phyloP scores from a whole-genome alignment of 2,888 invertebrate genomes.

The Melanophora roralis region DNA sequence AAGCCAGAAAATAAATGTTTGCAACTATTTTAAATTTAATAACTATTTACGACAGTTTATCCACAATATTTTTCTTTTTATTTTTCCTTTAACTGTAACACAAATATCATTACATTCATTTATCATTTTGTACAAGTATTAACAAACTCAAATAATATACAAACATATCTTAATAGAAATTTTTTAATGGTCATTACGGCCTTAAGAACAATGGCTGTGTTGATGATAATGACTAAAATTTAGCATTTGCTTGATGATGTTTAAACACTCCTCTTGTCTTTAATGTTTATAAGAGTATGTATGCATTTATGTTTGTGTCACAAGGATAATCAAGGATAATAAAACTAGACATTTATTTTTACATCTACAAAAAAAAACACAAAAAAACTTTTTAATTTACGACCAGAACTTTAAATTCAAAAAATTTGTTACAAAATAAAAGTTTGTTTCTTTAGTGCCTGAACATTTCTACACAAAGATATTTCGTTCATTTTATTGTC shows the following conservation, averaged over 20 bases:
- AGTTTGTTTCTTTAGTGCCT: constrained; percentile 37
- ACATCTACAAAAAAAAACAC: constrained; percentile 19
- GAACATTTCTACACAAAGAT: neutral
- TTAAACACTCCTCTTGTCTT: neutral
- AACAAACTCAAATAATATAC: too few species aligned
- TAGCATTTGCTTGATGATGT: neutral
- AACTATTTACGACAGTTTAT: constrained; percentile 5
- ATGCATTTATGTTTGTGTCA: neutral
- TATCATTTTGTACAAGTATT: constrained; percentile 34
- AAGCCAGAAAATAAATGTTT: too few species aligned
- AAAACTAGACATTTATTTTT: constrained; percentile 49
- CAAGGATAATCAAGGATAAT: constrained; percentile 51
- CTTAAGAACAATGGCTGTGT: neutral
- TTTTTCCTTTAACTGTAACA: neutral
- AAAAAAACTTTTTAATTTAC: neutral
- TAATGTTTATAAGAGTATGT: neutral
- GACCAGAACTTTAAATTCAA: neutral
- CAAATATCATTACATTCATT: constrained; percentile 37
- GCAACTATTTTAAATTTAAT: too few species aligned
- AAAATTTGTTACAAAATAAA: constrained; percentile 32
- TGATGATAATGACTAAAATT: constrained; percentile 10
- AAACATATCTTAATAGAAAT: constrained; percentile 34
- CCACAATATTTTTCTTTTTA: neutral
- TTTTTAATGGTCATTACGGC: constrained; percentile 40
- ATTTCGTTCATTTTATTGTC: neutral